Evolutionary conservation across 1,140 invertebrate genomes (phyloP).

Genomic region (Anoplophora glabripennis): DNA sequence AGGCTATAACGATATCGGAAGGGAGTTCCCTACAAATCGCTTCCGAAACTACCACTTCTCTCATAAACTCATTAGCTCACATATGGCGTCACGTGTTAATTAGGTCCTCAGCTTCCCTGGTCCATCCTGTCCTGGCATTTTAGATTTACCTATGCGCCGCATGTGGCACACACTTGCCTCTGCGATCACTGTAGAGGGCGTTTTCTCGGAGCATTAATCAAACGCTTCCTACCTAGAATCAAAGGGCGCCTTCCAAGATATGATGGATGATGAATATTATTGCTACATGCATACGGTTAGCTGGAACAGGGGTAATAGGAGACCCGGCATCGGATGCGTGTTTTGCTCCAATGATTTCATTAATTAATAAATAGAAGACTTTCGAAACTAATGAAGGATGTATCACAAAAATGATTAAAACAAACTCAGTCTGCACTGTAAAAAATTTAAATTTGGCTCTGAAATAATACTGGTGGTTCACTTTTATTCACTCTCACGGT

Average conservation of each 20-base stretch:
- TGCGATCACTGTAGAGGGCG: slow-evolving; percentile 8
- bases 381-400: too few relatives aligned
- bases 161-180: slow-evolving; percentile 19
- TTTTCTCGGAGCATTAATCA: slow-evolving; percentile 19
- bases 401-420: too few relatives aligned
- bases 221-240: slow-evolving; percentile 2
- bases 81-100: slow-evolving; percentile 12
- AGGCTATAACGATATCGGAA: slow-evolving; percentile 5
- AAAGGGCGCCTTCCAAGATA: slow-evolving; percentile 9
- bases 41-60: slow-evolving; percentile 6
- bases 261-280: slow-evolving; percentile 11
- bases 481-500: too few relatives aligned
- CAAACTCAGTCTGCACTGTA: too few relatives aligned
- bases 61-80: slow-evolving; percentile 17
- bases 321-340: neutral
- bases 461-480: too few relatives aligned
- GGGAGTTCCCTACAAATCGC: slow-evolving; percentile 10
- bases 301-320: slow-evolving; percentile 1
- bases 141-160: slow-evolving; percentile 15
- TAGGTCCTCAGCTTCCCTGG: neutral
- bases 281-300: slow-evolving; percentile 7
- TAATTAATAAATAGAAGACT: neutral
- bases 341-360: slow-evolving; percentile 4
- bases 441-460: too few relatives aligned
- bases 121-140: slow-evolving; percentile 2